Evolutionary conservation across 2,113 vertebrate species (phyloP).

Genomic region (Mobula hypostoma): DNA sequence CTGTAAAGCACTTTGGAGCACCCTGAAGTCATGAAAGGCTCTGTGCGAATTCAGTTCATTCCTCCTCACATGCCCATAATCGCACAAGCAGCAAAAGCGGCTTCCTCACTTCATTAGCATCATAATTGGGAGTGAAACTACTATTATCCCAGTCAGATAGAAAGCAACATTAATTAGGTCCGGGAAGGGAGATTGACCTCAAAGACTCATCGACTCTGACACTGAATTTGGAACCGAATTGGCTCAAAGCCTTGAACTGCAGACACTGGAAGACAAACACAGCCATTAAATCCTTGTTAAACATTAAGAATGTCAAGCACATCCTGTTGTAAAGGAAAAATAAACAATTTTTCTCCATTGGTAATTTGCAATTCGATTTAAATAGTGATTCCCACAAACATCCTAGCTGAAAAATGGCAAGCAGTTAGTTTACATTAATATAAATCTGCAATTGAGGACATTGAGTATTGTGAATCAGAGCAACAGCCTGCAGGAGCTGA

Average conservation of each 20-base stretch:
- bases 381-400: neutral
- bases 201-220: constrained; percentile 1
- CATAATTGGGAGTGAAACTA: neutral
- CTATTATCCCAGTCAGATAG: constrained; percentile 23
- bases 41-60: neutral
- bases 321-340: neutral
- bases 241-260: neutral
- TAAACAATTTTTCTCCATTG: neutral
- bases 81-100: neutral
- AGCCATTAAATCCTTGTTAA: constrained; percentile 1
- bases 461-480: neutral
- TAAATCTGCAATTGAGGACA: neutral
- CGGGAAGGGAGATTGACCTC: neutral
- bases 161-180: constrained; percentile 18
- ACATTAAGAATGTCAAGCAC: constrained; percentile 2
- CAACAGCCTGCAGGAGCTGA: neutral
- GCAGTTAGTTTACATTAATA: neutral
- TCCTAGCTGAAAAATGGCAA: neutral
- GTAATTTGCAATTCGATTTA: neutral
- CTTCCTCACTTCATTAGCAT: constrained; percentile 13
- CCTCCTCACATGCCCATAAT: neutral
- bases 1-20: neutral
- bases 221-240: too few species aligned
- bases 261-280: neutral
- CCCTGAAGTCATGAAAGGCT: neutral